Evolutionary conservation across 2,113 vertebrate species (phyloP).

Genomic region (Agapornis roseicollis): DNA sequence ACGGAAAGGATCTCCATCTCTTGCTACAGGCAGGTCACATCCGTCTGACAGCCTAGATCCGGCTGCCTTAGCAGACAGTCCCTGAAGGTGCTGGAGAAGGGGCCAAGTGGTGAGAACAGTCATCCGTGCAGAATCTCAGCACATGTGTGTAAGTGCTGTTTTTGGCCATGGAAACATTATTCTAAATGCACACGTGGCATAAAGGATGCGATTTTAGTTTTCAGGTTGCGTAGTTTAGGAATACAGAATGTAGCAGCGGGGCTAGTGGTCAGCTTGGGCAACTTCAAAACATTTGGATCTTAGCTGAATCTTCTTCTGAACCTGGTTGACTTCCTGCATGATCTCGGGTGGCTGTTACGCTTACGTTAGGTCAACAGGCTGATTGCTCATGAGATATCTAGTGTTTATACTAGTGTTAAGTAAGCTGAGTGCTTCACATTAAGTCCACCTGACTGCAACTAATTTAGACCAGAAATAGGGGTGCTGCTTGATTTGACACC

Average conservation of each 20-base stretch:
- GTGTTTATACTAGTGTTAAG: neutral
- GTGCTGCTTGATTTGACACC: neutral
- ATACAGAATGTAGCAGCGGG: rapidly evolving
- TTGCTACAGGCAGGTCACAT: neutral
- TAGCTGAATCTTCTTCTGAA: neutral
- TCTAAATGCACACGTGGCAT: rapidly evolving
- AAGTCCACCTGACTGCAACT: neutral
- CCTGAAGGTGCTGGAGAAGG: neutral
- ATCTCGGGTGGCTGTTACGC: neutral
- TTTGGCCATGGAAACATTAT: rapidly evolving
- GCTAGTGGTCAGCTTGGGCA: neutral
- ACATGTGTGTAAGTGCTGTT: neutral
- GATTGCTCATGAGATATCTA: neutral
- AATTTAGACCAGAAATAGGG: neutral
- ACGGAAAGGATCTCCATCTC: neutral
- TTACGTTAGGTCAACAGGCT: neutral
- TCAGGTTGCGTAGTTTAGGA: neutral
- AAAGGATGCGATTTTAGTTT: neutral
- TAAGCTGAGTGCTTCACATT: neutral
- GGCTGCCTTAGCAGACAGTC: neutral
- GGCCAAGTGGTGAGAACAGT: neutral
- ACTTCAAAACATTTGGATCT: neutral
- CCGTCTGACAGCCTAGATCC: rapidly evolving
- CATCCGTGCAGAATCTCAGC: neutral
- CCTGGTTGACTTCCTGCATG: neutral